phyloP scores from a whole-genome alignment of 2,113 vertebrate genomes.

The Menidia beryllina region DNA sequence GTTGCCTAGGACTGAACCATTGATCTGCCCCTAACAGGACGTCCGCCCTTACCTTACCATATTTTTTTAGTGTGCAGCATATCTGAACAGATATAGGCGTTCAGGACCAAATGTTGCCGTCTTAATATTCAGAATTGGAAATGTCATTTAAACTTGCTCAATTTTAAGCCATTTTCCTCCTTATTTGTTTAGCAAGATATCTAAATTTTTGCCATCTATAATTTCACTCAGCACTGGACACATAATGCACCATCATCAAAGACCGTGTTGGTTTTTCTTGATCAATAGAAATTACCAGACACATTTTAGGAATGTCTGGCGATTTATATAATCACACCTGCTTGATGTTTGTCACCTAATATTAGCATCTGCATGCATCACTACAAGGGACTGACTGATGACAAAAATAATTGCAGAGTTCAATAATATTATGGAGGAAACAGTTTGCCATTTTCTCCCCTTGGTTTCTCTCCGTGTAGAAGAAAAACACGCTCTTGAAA shows the following conservation, averaged over 20 bases:
- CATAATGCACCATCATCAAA: neutral
- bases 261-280: neutral
- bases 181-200: neutral
- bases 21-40: too few species aligned
- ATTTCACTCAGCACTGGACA: neutral
- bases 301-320: neutral
- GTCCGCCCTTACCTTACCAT: too few species aligned
- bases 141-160: too few species aligned
- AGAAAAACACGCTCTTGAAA: conserved; percentile 6
- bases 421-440: neutral
- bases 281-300: neutral
- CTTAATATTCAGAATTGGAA: too few species aligned
- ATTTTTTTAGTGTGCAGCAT: too few species aligned
- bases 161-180: too few species aligned
- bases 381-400: neutral
- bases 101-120: too few species aligned
- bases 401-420: neutral
- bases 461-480: neutral
- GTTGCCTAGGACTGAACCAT: too few species aligned
- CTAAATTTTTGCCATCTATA: neutral
- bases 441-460: neutral
- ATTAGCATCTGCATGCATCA: neutral
- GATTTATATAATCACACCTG: neutral
- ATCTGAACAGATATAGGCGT: too few species aligned
- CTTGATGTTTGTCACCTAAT: neutral